These are phyloP conservation scores for Aphyosemion australe DNA, from an alignment of 2,113 vertebrate species.

Conservation along the genomic window DNA sequence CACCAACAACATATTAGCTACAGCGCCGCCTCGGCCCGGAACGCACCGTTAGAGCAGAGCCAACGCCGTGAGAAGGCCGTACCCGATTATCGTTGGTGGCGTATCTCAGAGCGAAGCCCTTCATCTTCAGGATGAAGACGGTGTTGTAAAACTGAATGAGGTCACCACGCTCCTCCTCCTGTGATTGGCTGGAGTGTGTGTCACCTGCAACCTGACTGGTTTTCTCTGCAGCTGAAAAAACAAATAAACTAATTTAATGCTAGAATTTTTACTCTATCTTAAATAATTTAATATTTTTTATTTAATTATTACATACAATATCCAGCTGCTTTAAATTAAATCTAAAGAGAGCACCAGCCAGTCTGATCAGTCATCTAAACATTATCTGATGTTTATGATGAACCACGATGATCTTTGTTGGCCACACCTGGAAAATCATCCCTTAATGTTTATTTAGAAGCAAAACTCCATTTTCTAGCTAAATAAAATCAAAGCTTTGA, in stretches of 20 bases:
- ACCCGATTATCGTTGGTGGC: constrained; percentile 83
- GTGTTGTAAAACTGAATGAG: constrained; percentile 96
- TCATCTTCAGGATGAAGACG: constrained; percentile 88
- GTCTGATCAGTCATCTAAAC: no score
- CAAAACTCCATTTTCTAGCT: no score
- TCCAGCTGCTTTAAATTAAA: no score
- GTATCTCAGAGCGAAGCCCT: constrained; percentile 89
- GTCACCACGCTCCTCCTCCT: constrained; percentile 86
- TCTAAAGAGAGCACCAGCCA: no score
- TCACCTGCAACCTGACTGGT: constrained; percentile 23
- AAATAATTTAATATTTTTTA: no score
- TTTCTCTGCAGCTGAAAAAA: constrained; percentile 65
- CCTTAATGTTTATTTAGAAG: no score
- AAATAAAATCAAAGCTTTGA: no score
- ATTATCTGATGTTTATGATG: no score
- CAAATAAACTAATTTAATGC: neutral
- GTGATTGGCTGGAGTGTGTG: constrained; percentile 27
- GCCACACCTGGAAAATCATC: no score
- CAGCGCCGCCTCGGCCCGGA: neutral
- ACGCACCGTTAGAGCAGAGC: neutral
- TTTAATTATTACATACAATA: no score
- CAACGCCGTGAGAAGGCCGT: constrained; percentile 15
- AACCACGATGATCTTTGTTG: no score
- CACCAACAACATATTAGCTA: neutral
- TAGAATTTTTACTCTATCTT: no score